phyloP scores from a whole-genome alignment of 2,113 vertebrate genomes.

The Oncorhynchus nerka region DNA sequence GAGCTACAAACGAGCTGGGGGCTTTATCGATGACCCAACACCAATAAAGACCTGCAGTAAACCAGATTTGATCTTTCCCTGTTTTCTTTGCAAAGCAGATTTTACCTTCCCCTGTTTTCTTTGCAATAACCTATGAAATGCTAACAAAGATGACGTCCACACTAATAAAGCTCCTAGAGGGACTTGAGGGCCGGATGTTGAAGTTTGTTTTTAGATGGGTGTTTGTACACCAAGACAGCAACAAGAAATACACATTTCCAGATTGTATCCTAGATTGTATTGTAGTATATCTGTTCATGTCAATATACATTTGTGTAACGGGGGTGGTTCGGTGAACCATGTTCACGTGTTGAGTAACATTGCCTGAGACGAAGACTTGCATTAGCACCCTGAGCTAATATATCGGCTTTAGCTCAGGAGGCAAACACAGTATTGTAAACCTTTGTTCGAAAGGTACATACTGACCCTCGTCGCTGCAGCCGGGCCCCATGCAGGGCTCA shows the following conservation, averaged over 20 bases:
- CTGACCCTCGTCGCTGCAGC: neutral
- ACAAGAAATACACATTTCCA: too few species aligned
- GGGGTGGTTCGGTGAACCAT: too few species aligned
- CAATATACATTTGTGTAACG: too few species aligned
- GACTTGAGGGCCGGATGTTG: neutral
- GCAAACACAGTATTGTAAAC: neutral
- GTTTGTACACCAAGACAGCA: neutral
- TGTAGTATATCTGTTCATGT: neutral
- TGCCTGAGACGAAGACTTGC: too few species aligned
- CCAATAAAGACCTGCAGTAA: slow-evolving; percentile 26
- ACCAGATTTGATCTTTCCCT: slow-evolving; percentile 32
- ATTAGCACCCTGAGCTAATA: too few species aligned
- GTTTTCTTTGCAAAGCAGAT: neutral
- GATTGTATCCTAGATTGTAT: too few species aligned
- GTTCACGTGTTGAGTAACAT: too few species aligned
- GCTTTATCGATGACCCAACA: slow-evolving; percentile 23
- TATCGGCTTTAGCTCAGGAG: neutral
- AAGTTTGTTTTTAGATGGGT: neutral
- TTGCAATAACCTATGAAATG: neutral
- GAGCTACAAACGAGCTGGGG: slow-evolving; percentile 17
- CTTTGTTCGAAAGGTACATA: neutral
- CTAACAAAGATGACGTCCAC: neutral
- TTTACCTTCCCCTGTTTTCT: slow-evolving; percentile 28
- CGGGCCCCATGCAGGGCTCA: too few species aligned
- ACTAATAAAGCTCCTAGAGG: too few species aligned